Base-by-base conservation (phyloP, 2,113 vertebrate species). In the Microtus richardsoni region DNA sequence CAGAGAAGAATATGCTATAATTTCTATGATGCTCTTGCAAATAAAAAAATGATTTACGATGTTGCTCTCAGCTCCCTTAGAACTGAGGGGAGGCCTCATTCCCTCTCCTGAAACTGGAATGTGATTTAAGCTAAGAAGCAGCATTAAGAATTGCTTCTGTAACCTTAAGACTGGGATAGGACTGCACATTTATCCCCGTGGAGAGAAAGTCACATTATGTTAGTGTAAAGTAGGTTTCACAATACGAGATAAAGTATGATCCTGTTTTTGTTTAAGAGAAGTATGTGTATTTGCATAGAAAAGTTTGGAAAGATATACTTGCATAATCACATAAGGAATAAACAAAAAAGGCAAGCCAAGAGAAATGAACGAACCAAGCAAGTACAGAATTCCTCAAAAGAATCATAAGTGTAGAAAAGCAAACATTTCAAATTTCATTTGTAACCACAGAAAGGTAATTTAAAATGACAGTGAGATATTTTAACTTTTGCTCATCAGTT, bases 51-150 rank as follows among this genome's bases (percentile, higher is more conserved):
- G 98, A 98, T 97, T 97, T 95, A 97, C 97, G 96, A 97, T 97
- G 94, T 96, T 96, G 94, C 95, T 97, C 88, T 97, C 78, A 79
- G 64, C 91, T 98, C 96, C 92, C 88, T 97, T 95, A 70, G 94
- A 97, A 96, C 91, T 36, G 91, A 97, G 92, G 94, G 93, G 97
- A 92, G 68, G 52, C 80, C 91, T 98, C 96, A 95, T 98, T 97
- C 89, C 83, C 95, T 97, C 98, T 97, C 97, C 97, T 96, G 97
- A 95, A 98, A 94, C 97, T 94, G 95, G 97, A 98, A 94, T 96
- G 92, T 96, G 79, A 93, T 96, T 88, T 94, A 96, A 95, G 96
- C 97, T 97, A 97, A 97, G 94, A 96, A 96, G 93, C 26, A 78
- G 60, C 95, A 91, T 95, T 96, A 97, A 95, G 95, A 92, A 98